Conservation (phyloP, 2,888 invertebrate genomes). For the Lingula anatina region DNA sequence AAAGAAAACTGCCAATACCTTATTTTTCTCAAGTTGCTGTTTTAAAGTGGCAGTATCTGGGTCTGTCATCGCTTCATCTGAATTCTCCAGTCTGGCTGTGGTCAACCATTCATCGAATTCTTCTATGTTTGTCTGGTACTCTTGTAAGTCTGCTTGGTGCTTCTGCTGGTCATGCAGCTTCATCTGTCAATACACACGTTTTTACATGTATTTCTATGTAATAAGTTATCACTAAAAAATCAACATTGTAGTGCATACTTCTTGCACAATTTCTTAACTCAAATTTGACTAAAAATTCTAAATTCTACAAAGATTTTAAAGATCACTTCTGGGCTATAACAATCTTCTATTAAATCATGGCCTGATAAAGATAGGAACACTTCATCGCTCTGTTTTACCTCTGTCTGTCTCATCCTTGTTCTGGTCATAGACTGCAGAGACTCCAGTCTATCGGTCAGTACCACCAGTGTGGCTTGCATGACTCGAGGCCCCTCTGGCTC, state of each 20-base stretch:
- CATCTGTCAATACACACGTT: constrained; percentile 13
- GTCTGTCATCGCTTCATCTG: constrained; percentile 22
- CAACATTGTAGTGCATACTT: too few relatives aligned
- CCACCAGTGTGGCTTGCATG: constrained; percentile 36
- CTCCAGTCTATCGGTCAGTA: constrained; percentile 31
- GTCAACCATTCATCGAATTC: constrained; percentile 37
- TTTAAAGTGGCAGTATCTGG: constrained; percentile 24
- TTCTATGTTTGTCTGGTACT: constrained; percentile 29
- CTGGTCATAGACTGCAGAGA: constrained; percentile 27
- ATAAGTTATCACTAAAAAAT: background rate
- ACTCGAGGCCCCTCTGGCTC: constrained; percentile 33
- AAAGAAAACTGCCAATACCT: constrained; percentile 17
- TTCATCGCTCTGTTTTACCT: too few relatives aligned
- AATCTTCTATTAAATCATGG: too few relatives aligned
- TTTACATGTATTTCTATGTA: background rate
- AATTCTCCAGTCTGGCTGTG: constrained; percentile 28
- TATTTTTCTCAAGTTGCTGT: constrained; percentile 31
- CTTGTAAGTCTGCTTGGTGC: constrained; percentile 22
- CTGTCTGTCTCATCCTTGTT: too few relatives aligned
- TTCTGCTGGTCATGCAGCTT: constrained; percentile 24
- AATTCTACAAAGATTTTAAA: too few relatives aligned
- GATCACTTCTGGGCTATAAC: too few relatives aligned
- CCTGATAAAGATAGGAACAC: too few relatives aligned
- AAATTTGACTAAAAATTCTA: too few relatives aligned
- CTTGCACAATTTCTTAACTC: too few relatives aligned